These are phyloP conservation scores for Tenthredo mesomela DNA, from an alignment of 2,888 invertebrate species.

Conservation along the genomic window DNA sequence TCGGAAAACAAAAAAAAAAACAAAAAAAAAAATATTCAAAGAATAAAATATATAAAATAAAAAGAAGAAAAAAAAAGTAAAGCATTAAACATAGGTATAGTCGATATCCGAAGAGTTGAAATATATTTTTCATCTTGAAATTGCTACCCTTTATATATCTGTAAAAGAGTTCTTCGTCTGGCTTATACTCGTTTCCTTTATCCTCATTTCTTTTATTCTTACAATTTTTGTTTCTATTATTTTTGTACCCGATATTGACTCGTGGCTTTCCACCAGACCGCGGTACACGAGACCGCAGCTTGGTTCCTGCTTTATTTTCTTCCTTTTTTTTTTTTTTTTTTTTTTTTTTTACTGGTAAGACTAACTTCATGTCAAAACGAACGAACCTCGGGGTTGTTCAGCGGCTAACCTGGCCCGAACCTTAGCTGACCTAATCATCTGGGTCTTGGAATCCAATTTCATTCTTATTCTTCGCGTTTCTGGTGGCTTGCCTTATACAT, in stretches of 20 bases:
- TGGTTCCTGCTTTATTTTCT: neutral
- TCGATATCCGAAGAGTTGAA: neutral
- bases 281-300: neutral
- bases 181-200: neutral
- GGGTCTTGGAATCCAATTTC: constrained; percentile 33
- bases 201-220: neutral
- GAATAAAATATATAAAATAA: neutral
- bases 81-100: too few relatives aligned
- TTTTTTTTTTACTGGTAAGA: neutral
- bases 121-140: neutral
- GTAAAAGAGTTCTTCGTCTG: neutral
- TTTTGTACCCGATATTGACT: constrained; percentile 23
- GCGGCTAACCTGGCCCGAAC: constrained; percentile 10
- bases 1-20: neutral
- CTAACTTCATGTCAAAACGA: constrained; percentile 31
- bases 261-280: neutral
- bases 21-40: neutral
- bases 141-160: neutral
- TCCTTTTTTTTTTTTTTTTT: neutral
- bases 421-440: constrained; percentile 35
- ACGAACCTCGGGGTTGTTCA: constrained; percentile 9
- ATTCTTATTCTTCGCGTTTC: constrained; percentile 21
- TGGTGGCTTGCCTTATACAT: neutral
- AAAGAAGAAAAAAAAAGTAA: neutral
- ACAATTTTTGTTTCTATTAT: neutral